These are phyloP conservation scores for Apotomis betuletana DNA, from an alignment of 2,888 invertebrate genomes.

Conservation along the genomic window DNA sequence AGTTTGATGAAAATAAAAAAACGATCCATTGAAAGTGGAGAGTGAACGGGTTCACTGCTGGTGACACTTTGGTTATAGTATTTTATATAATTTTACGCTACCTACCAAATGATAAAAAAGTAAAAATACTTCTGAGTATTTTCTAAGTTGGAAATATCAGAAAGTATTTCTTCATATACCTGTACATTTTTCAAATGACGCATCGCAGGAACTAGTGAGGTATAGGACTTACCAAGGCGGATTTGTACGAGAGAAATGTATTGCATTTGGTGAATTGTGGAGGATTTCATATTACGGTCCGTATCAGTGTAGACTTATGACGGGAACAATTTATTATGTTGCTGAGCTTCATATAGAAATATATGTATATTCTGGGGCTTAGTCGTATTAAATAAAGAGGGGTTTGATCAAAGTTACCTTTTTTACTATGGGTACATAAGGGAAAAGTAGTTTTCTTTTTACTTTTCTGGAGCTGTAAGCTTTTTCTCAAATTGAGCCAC, in stretches of 20 bases:
- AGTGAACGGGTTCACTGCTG: no score
- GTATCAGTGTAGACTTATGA: slow-evolving; percentile 35
- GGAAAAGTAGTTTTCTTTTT: no score
- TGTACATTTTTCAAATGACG: slow-evolving; percentile 24
- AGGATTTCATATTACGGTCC: slow-evolving; percentile 25
- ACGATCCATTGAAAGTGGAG: no score
- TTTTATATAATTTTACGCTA: background rate
- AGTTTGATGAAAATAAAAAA: no score
- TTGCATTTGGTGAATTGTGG: slow-evolving; percentile 31
- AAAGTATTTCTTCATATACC: background rate
- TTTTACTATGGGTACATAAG: background rate
- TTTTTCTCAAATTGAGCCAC: no score
- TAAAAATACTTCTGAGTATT: slow-evolving; percentile 6
- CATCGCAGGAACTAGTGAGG: slow-evolving; percentile 27
- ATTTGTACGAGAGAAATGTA: slow-evolving; percentile 35
- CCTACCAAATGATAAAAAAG: background rate
- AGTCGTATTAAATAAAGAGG: background rate
- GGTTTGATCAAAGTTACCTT: background rate
- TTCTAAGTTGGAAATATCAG: slow-evolving; percentile 6
- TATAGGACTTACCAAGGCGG: slow-evolving; percentile 25
- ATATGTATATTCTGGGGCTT: background rate
- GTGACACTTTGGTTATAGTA: no score
- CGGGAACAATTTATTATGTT: slow-evolving; percentile 23
- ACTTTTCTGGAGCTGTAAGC: no score
- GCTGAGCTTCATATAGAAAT: slow-evolving; percentile 6